Evolutionary conservation across 2,797 vertebrate genomes (phyloP), one percentile per base, ranked within the genome.

Genomic region (Thunnus albacares): DNA sequence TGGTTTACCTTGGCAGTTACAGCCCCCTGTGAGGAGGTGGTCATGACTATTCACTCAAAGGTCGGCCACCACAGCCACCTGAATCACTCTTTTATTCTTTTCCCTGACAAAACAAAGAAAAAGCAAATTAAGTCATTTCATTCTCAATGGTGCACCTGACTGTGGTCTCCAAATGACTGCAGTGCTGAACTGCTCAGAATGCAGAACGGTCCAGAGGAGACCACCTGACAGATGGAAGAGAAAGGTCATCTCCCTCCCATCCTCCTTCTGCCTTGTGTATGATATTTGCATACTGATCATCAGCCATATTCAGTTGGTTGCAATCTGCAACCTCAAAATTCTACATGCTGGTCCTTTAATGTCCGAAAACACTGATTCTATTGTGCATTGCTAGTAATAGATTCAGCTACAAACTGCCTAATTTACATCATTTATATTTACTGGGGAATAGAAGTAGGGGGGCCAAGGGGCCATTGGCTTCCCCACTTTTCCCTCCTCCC

Each of bases 251-350:
- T 68, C 13, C 22, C 1, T 30, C 24, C 22, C 57, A 24, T 49
- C 17, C 49, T 4, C 41, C 35, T 12, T 62, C 76, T 60, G 26
- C 56, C n/a, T 20, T 6, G 18, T 18, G 43, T 18, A 49, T 13
- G 51, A 56, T 15, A 3, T n/a, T 11, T 28, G 64, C 45, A 77
- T 81, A 24, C 78, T 74, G 49, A 79, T 67, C 30, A 15, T 2
- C 52, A 2, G 3, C 38, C 6, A 1, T 33, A 33, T 33, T 33
- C 30, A 33, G 30, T 33, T 6, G 30, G 30, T 33, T 33, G 30
- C 30, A 33, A 33, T 6, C 30, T 33, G 30, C 30, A 33, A 33
- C 30, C 6, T 33, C 6, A 33, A 33, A 33, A 33, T 33, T 5
- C 6, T 6, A 33, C 30, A 6, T 6, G 1, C 30, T 33, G 30